phyloP scores from a whole-genome alignment of 2,797 vertebrate species.

The Macrochelys suwanniensis region DNA sequence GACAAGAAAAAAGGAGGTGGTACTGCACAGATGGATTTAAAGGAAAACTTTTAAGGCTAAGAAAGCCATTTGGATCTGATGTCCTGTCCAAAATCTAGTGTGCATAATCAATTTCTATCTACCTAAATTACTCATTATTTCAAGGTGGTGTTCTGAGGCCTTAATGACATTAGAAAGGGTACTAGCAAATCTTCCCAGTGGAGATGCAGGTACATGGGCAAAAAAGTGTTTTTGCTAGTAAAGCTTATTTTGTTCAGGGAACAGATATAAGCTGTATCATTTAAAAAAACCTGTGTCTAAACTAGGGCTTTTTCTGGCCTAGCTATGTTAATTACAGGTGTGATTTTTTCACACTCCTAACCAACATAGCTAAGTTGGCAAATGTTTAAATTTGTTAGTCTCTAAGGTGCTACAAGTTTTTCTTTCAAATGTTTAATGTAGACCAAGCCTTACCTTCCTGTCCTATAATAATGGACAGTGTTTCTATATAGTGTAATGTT shows the following conservation, averaged over 20 bases:
- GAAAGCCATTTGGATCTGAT: accelerated
- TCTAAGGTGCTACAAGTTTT: too few species aligned
- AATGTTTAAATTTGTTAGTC: too few species aligned
- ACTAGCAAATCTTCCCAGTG: background rate
- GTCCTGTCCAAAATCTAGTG: background rate
- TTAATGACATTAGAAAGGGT: background rate
- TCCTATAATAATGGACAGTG: background rate
- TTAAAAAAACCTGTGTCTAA: background rate
- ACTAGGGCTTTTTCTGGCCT: background rate
- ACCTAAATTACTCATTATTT: background rate
- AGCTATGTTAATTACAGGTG: background rate
- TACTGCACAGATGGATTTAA: conserved; percentile 17
- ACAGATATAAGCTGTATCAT: background rate
- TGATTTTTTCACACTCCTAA: background rate
- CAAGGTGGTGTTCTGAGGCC: background rate
- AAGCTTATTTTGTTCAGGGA: background rate
- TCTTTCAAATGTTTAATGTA: background rate
- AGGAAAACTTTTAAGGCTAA: background rate
- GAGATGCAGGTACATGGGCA: background rate
- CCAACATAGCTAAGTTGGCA: background rate
- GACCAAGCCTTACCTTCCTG: background rate
- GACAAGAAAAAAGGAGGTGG: background rate
- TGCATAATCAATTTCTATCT: background rate
- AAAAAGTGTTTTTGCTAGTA: accelerated
- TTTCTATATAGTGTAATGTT: background rate